These are phyloP conservation scores for Atrina japonica DNA, from an alignment of 2,888 invertebrate genomes.

Conservation along the genomic window DNA sequence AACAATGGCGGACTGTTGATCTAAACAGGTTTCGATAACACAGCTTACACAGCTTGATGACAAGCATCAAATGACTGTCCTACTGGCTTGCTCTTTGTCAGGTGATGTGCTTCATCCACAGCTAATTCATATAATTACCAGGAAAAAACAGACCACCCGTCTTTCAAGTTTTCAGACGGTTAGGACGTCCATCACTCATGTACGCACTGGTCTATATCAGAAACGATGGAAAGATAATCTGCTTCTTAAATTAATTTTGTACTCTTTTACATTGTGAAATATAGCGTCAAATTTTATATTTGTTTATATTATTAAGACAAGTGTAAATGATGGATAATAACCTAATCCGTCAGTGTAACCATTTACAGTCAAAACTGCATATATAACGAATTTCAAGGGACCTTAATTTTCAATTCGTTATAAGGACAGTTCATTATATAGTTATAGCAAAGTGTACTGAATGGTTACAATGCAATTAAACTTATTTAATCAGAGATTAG, in stretches of 20 bases:
- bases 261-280: not conserved
- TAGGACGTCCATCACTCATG: conserved; percentile 18
- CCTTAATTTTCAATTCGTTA: no score
- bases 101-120: conserved; percentile 53
- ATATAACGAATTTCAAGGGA: no score
- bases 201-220: conserved; percentile 14
- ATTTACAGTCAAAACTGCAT: no score
- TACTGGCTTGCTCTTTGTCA: conserved; percentile 38
- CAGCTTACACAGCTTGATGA: conserved; percentile 48
- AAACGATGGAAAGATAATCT: conserved; percentile 12
- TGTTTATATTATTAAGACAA: no score
- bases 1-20: conserved; percentile 9
- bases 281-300: no score
- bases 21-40: conserved; percentile 39
- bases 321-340: no score
- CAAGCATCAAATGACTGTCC: conserved; percentile 48
- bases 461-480: no score
- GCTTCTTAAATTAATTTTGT: not conserved
- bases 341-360: no score
- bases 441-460: no score
- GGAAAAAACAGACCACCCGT: conserved; percentile 49
- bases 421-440: no score
- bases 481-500: no score
- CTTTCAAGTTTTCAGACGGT: conserved; percentile 40
- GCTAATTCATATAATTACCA: conserved; percentile 52